Conservation (phyloP, 2,797 vertebrate genomes). For the Columba guinea region DNA sequence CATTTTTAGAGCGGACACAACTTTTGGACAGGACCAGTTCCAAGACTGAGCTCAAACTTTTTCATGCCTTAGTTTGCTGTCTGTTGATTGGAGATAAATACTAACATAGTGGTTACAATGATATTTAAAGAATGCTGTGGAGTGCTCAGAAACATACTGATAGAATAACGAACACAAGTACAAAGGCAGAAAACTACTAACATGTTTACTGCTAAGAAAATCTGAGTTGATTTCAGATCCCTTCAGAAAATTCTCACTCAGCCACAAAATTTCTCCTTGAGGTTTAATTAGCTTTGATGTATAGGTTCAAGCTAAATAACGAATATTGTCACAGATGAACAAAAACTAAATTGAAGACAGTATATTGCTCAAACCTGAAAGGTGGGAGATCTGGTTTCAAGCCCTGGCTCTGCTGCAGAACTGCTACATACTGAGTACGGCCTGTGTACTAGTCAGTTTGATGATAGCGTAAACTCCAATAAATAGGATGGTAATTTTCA, state of each 20-base stretch:
- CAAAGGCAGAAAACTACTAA: neutral
- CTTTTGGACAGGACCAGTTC: neutral
- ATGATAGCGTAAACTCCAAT: neutral
- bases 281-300: neutral
- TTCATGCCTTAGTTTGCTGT: neutral
- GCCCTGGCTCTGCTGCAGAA: neutral
- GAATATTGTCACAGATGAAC: neutral
- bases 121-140: neutral
- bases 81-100: neutral
- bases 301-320: neutral
- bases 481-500: slow-evolving; percentile 18
- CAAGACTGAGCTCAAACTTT: neutral
- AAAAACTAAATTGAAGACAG: neutral
- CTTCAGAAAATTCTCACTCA: neutral
- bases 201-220: neutral
- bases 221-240: neutral
- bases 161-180: neutral
- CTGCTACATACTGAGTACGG: neutral
- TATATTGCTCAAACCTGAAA: neutral
- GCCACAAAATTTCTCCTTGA: neutral
- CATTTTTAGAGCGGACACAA: neutral
- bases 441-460: neutral
- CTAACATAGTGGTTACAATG: neutral
- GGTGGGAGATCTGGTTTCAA: neutral
- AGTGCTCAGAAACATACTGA: neutral